Evolutionary conservation across 2,888 invertebrate genomes (phyloP).

Genomic region (Augochlorella aurata): DNA sequence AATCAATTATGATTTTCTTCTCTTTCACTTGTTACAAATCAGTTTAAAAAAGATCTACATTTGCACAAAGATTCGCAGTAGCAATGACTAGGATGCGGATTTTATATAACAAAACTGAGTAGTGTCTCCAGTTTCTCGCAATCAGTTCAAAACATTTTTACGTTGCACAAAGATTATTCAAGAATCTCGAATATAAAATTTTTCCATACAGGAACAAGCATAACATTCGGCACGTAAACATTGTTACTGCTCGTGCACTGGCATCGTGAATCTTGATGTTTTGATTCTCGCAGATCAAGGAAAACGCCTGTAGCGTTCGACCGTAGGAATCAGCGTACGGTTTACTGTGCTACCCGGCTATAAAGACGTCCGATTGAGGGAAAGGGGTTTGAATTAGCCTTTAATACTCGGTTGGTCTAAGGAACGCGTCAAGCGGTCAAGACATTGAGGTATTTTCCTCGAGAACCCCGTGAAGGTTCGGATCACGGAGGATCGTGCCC

Average conservation of each 20-base stretch:
- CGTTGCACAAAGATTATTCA: too few relatives aligned
- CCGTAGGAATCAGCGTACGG: not conserved
- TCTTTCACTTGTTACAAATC: too few relatives aligned
- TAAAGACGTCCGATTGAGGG: conserved; percentile 8
- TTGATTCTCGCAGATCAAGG: not conserved
- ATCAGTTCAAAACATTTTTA: too few relatives aligned
- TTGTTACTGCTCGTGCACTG: not conserved
- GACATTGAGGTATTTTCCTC: not conserved
- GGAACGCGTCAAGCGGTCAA: conserved; percentile 6
- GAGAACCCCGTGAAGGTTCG: conserved; percentile 5
- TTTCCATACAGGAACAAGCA: too few relatives aligned
- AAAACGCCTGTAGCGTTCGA: not conserved
- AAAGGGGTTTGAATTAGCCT: conserved; percentile 18
- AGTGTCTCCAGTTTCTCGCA: too few relatives aligned
- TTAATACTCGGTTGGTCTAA: conserved; percentile 3
- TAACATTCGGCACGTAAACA: not conserved
- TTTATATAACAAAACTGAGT: too few relatives aligned
- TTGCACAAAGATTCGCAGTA: too few relatives aligned
- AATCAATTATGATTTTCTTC: too few relatives aligned
- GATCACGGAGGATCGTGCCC: conserved; percentile 12
- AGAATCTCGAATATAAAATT: too few relatives aligned
- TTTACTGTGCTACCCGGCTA: not conserved
- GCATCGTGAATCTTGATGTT: not conserved
- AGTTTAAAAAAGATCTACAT: too few relatives aligned
- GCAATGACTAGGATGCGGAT: too few relatives aligned